These are phyloP conservation scores for Camponotus fellah DNA, from an alignment of 2,888 invertebrate genomes.

Conservation along the genomic window DNA sequence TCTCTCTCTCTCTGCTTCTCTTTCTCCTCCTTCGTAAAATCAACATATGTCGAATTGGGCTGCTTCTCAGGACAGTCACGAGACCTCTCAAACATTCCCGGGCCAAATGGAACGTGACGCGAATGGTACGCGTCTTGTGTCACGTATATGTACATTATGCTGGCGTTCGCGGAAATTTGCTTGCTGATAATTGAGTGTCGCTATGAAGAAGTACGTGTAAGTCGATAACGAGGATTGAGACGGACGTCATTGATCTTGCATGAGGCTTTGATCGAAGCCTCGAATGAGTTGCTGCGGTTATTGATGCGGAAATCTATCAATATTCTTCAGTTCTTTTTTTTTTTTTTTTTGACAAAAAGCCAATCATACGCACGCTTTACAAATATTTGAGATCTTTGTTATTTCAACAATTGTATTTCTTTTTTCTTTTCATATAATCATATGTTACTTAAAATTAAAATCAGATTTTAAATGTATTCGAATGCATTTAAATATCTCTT, in stretches of 20 bases:
- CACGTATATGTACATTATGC: background rate
- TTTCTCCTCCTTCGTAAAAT: constrained; percentile 19
- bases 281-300: background rate
- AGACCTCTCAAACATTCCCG: constrained; percentile 62
- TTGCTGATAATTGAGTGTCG: constrained; percentile 16
- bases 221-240: constrained; percentile 4
- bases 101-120: constrained; percentile 64
- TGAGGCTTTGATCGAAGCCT: background rate
- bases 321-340: background rate
- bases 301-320: constrained; percentile 3
- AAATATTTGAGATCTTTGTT: background rate
- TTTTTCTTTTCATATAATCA: background rate
- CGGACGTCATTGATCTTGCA: background rate
- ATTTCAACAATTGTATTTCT: background rate
- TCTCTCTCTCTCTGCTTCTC: constrained; percentile 1
- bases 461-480: background rate
- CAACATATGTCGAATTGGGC: constrained; percentile 59
- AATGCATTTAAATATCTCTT: background rate
- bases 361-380: background rate
- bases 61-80: constrained; percentile 65
- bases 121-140: constrained; percentile 52
- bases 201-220: background rate
- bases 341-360: background rate
- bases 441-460: background rate
- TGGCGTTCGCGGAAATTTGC: constrained; percentile 27